Percentiles rank a stretch among this genome's conserved stretches.
These are phyloP conservation scores for Drosophila helvetica DNA, from an alignment of 2,888 invertebrate species.

Conservation along the genomic window DNA sequence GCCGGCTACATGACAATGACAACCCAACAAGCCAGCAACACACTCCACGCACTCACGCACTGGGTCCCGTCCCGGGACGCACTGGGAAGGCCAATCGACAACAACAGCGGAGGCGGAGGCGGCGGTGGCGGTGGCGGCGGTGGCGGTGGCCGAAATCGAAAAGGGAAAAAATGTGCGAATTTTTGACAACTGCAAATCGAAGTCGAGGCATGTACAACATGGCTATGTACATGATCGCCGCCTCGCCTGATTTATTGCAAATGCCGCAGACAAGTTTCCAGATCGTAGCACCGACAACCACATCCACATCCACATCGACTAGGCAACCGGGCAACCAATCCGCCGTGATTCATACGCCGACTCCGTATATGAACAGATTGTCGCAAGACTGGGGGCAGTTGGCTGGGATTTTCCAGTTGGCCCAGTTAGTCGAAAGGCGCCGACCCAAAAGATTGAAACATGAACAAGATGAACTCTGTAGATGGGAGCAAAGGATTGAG, in stretches of 20 bases:
- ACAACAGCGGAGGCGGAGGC: background rate
- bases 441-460: no score
- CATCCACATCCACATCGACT: background rate
- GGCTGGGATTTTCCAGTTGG: no score
- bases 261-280: slow-evolving; percentile 47
- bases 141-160: background rate
- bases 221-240: slow-evolving; percentile 57
- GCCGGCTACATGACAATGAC: slow-evolving; percentile 52
- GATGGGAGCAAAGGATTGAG: no score
- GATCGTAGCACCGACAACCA: slow-evolving; percentile 9
- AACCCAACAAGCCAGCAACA: slow-evolving; percentile 20
- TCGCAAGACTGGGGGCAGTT: background rate
- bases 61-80: slow-evolving; percentile 5
- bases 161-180: slow-evolving; percentile 66
- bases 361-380: slow-evolving; percentile 14
- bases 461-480: no score
- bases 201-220: slow-evolving; percentile 63
- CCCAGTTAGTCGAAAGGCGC: no score
- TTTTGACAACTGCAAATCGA: slow-evolving; percentile 67
- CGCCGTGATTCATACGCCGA: slow-evolving; percentile 28
- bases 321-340: slow-evolving; percentile 7
- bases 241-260: slow-evolving; percentile 58
- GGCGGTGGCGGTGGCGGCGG: slow-evolving; percentile 6
- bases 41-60: slow-evolving; percentile 32
- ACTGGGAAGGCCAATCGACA: slow-evolving; percentile 27